Evolutionary conservation across 2,797 vertebrate genomes (phyloP).

Genomic region (Tragopan temminckii): DNA sequence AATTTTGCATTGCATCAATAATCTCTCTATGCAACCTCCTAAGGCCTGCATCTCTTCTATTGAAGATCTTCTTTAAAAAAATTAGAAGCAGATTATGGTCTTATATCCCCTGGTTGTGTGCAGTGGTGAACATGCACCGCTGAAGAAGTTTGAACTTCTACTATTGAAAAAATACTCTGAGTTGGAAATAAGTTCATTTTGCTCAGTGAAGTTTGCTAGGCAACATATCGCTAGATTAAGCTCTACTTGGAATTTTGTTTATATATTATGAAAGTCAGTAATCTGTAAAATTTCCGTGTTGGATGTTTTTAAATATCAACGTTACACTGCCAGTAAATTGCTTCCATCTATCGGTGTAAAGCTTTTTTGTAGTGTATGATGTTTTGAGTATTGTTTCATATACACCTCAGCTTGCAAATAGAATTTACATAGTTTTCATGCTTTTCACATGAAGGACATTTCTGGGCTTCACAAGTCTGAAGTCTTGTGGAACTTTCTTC

Average conservation of each 20-base stretch:
- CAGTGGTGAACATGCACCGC: neutral
- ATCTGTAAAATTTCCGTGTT: neutral
- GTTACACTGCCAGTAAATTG: neutral
- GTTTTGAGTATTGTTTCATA: neutral
- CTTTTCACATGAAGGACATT: neutral
- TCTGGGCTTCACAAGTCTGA: neutral
- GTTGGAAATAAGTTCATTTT: neutral
- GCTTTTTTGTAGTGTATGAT: neutral
- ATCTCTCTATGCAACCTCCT: neutral
- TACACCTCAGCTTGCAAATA: neutral
- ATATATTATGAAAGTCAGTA: neutral
- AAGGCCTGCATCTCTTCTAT: neutral
- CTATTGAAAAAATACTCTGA: neutral
- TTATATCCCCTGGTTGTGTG: neutral
- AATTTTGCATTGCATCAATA: neutral
- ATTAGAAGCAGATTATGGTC: neutral
- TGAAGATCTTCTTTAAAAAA: neutral
- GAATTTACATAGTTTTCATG: neutral
- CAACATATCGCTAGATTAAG: neutral
- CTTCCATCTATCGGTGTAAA: neutral
- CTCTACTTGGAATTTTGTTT: neutral
- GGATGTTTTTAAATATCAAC: neutral
- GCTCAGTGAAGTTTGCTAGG: neutral
- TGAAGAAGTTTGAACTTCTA: neutral
- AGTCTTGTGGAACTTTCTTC: neutral